A percentile compares a stretch with the other conserved stretches of the same genome.
Conservation (phyloP, 2,888 invertebrate genomes). For the Athripsodes cinereus region DNA sequence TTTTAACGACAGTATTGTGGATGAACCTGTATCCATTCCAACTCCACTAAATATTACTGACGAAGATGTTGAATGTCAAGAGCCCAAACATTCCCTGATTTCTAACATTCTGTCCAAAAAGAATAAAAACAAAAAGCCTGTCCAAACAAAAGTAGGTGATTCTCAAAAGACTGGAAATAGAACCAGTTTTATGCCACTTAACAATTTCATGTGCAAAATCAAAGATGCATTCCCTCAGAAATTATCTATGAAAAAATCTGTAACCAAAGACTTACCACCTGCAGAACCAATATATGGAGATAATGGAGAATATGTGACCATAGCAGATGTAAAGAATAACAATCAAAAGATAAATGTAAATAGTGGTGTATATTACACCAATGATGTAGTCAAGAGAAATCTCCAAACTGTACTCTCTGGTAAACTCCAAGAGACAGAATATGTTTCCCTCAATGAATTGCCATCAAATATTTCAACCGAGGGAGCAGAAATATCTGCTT, state of each 20-base stretch:
- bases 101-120: slow-evolving; percentile 12
- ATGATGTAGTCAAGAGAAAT: slow-evolving; percentile 61
- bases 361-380: slow-evolving; percentile 53
- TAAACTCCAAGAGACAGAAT: slow-evolving; percentile 63
- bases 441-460: slow-evolving; percentile 74
- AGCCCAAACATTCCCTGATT: slow-evolving; percentile 11
- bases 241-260: slow-evolving; percentile 47
- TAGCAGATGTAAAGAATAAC: slow-evolving; percentile 75
- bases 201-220: slow-evolving; percentile 67
- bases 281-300: slow-evolving; percentile 50
- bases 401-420: slow-evolving; percentile 55
- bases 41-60: background rate
- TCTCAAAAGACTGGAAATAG: slow-evolving; percentile 29
- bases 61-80: background rate
- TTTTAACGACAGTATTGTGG: slow-evolving; percentile 28
- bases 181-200: slow-evolving; percentile 55
- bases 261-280: slow-evolving; percentile 41
- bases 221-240: slow-evolving; percentile 57
- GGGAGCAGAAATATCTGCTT: slow-evolving; percentile 6
- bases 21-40: slow-evolving; percentile 4
- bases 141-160: slow-evolving; percentile 35
- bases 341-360: slow-evolving; percentile 55
- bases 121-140: slow-evolving; percentile 22
- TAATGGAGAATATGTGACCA: slow-evolving; percentile 79
- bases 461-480: slow-evolving; percentile 43